These are phyloP conservation scores for Recurvirostra avosetta DNA, from an alignment of 2,113 vertebrate genomes.

Conservation along the genomic window DNA sequence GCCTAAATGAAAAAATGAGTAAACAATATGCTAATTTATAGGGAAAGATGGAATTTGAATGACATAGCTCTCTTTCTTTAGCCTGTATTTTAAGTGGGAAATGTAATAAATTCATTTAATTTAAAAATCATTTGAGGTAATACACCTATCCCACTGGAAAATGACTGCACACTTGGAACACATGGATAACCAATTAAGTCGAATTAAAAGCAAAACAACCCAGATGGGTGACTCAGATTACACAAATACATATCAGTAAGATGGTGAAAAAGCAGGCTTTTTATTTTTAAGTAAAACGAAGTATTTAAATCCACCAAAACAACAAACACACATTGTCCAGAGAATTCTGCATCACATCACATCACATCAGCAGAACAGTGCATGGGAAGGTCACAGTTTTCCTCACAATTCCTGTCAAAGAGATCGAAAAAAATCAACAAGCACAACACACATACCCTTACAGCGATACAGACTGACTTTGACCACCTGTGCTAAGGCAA, in stretches of 20 bases:
- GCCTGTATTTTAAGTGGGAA: not conserved
- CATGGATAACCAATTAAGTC: not conserved
- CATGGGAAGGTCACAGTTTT: not conserved
- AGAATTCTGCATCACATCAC: not conserved
- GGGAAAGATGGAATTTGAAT: not conserved
- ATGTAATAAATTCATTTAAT: not conserved
- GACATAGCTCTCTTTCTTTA: not conserved
- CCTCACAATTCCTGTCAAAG: not conserved
- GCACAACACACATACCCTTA: not conserved
- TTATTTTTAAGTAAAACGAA: not conserved
- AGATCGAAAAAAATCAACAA: not conserved
- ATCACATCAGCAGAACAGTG: not conserved
- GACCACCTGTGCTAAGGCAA: not conserved
- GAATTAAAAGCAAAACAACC: not conserved
- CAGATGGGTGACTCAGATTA: not conserved
- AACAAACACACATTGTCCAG: rapidly evolving
- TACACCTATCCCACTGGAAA: not conserved
- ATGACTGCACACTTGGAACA: not conserved
- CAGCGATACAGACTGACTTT: not conserved
- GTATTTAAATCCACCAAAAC: not conserved
- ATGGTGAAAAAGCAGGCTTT: not conserved
- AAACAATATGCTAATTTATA: not conserved
- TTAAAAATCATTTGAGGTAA: not conserved
- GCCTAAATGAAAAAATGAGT: not conserved
- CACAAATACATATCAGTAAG: not conserved